Base-by-base conservation (phyloP, 2,113 vertebrate genomes). In the Halcyon malimbica region DNA sequence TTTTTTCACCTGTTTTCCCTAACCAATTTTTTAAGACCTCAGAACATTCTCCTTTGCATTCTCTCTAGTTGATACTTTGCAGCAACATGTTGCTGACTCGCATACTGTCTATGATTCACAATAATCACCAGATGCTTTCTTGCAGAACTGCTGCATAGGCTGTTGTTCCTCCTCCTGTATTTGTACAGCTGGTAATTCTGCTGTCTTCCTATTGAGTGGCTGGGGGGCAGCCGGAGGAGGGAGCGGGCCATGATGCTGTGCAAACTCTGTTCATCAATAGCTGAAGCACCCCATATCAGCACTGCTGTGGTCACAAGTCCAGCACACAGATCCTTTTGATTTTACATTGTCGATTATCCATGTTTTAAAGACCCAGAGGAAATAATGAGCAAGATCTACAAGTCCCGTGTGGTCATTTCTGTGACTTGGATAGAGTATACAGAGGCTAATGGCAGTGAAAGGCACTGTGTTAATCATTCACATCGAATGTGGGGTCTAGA, bases 91-190 rank as follows among this genome's bases (percentile, higher is more conserved):
- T 73, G 88, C 41, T 15, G 48, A 56, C 70, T 80, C 24, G 1
- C 0, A 0, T 46, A 65, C 46, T 1, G 1, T 51, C 39, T 41
- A 2, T 39, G 48, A 35, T 13, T 44, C 29, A 11, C 11, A 11
- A 2, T n/a, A 28, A 57, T 6, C 1, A 14, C 28, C 6, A 18
- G 60, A 26, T 37, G 41, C 63, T 25, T 60, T 80, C 53, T 73
- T 69, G 33, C 1, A 14, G 3, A 31, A 9, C 31, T 39, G n/a
- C 53, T 83, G 42, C 10, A 2, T 2, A 13, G 14, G 60, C 35
- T 5, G 35, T 10, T n/a, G 28, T 60, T 83, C 42, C 39, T 54
- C 50, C 35, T 44, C 44, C 18, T n/a, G 23, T 24, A 2, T 31
- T 50, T 62, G 70, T 24, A 5, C 62, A 75, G 29, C 51, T 33